phyloP scores from a whole-genome alignment of 2,888 invertebrate species.

The Dyspetes luteomarginatus region DNA sequence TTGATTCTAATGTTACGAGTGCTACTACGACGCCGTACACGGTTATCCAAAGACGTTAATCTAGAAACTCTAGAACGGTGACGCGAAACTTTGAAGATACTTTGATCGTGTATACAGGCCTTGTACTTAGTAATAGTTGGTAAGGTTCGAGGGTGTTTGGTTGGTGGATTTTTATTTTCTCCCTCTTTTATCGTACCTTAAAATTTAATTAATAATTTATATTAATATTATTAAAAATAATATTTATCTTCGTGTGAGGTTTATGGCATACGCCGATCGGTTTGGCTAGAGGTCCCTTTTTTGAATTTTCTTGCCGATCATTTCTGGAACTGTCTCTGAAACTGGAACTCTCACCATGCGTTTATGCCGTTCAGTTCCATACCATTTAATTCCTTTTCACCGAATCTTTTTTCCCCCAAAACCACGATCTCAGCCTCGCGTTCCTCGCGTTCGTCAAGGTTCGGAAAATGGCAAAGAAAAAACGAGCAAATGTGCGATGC shows the following conservation, averaged over 20 bases:
- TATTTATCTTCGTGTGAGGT: constrained; percentile 39
- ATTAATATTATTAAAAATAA: constrained; percentile 55
- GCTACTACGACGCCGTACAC: too few species aligned
- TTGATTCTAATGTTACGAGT: too few species aligned
- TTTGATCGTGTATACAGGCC: too few species aligned
- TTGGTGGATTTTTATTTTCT: constrained; percentile 21
- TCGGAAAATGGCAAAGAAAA: constrained; percentile 26
- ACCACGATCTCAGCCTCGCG: constrained; percentile 19
- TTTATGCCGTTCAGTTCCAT: constrained; percentile 35
- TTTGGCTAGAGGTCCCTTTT: constrained; percentile 36
- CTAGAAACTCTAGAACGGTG: too few species aligned
- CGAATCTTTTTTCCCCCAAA: background rate
- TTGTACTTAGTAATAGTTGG: constrained; percentile 10
- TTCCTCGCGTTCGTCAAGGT: constrained; percentile 22
- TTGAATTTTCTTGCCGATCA: constrained; percentile 1
- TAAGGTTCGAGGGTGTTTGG: constrained; percentile 36
- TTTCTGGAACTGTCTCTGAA: constrained; percentile 33
- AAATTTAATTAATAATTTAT: constrained; percentile 43
- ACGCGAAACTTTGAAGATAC: too few species aligned
- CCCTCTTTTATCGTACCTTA: constrained; percentile 30
- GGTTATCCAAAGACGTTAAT: too few species aligned
- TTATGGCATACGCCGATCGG: constrained; percentile 44
- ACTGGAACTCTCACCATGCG: constrained; percentile 50
- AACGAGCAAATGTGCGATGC: constrained; percentile 49
- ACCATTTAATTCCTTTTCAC: constrained; percentile 5